Conservation (phyloP, 2,797 vertebrate species). For the Fundulus diaphanus region DNA sequence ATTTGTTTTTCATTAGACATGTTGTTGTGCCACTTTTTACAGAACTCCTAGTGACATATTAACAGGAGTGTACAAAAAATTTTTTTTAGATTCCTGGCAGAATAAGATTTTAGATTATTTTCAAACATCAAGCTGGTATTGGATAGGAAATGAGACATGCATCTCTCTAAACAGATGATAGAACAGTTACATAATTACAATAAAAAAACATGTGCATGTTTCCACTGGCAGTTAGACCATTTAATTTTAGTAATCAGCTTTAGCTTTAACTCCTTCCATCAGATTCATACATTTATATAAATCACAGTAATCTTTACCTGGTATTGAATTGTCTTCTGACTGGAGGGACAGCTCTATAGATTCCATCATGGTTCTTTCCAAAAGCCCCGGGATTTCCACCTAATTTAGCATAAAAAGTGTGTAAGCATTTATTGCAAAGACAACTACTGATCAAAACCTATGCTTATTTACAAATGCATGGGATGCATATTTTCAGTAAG, state of each 20-base stretch:
- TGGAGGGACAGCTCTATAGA: constrained; percentile 35
- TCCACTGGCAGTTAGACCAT: not conserved
- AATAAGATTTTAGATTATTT: not conserved
- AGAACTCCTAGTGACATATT: not conserved
- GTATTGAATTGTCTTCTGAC: constrained; percentile 9
- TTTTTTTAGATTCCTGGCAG: not conserved
- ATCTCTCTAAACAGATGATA: not conserved
- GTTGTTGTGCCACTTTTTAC: not conserved
- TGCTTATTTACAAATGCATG: not conserved
- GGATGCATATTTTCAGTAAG: not conserved
- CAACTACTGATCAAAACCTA: too few relatives aligned
- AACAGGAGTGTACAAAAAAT: too few relatives aligned
- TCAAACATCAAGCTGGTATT: not conserved
- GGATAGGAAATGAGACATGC: not conserved
- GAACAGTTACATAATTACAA: too few relatives aligned
- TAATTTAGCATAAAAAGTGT: constrained; percentile 23
- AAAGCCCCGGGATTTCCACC: not conserved
- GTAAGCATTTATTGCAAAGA: not conserved
- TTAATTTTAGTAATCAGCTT: not conserved
- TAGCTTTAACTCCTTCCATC: too few relatives aligned
- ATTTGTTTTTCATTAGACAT: not conserved
- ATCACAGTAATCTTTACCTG: constrained; percentile 41
- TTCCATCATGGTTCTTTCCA: not conserved
- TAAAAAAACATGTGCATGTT: too few relatives aligned
- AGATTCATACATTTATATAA: too few relatives aligned